Evolutionary conservation across 2,888 invertebrate genomes (phyloP).

Genomic region (Philereme vetulata): DNA sequence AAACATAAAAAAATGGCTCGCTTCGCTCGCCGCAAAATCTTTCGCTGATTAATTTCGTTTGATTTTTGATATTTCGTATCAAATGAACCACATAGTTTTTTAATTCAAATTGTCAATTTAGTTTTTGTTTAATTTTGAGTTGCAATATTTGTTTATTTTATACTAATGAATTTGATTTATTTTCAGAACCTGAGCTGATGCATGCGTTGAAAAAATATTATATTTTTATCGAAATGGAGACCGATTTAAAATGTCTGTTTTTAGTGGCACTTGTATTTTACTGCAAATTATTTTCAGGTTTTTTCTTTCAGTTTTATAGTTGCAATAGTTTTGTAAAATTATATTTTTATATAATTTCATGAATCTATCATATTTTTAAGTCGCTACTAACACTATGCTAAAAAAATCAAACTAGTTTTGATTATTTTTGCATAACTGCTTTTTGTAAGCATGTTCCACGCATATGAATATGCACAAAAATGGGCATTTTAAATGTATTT

Average conservation of each 20-base stretch:
- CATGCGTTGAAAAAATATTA: conserved; percentile 43
- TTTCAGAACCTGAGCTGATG: conserved; percentile 52
- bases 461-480: conserved; percentile 61
- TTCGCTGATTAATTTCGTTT: too few relatives aligned
- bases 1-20: too few relatives aligned
- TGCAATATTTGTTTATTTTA: conserved; percentile 2
- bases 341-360: conserved; percentile 48
- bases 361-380: conserved; percentile 39
- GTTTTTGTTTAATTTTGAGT: too few relatives aligned
- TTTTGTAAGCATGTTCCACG: conserved; percentile 52
- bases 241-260: conserved; percentile 72
- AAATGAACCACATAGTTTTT: too few relatives aligned
- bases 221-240: conserved; percentile 78
- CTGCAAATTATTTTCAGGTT: conserved; percentile 39
- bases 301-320: conserved; percentile 36
- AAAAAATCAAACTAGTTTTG: conserved; percentile 60
- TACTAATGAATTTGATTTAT: conserved; percentile 39
- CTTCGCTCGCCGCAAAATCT: too few relatives aligned
- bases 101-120: too few relatives aligned
- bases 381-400: conserved; percentile 68
- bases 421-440: conserved; percentile 55
- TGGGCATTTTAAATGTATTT: conserved; percentile 75
- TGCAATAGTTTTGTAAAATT: conserved; percentile 46
- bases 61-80: too few relatives aligned
- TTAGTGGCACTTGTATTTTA: conserved; percentile 46